Percentiles rank a stretch among this genome's conserved stretches.
Evolutionary conservation across 2,797 vertebrate species (phyloP).

Genomic region (Chiloscyllium punctatum): DNA sequence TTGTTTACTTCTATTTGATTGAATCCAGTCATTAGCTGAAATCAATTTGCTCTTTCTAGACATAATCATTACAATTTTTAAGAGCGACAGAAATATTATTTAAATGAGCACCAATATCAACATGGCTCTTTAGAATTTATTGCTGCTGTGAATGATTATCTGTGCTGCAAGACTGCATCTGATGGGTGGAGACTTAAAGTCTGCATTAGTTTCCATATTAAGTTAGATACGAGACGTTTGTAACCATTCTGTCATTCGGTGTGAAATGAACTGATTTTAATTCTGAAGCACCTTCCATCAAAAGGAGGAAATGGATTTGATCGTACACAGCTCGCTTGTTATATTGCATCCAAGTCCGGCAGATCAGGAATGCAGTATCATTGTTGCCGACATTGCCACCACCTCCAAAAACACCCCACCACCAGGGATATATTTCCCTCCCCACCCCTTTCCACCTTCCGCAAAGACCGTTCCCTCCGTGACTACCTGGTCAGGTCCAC

Average conservation of each 20-base stretch:
- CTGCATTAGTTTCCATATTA: neutral
- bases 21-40: neutral
- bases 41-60: neutral
- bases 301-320: neutral
- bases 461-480: too few species aligned
- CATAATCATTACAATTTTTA: neutral
- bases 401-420: too few species aligned
- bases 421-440: too few species aligned
- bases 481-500: too few species aligned
- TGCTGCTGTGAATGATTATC: neutral
- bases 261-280: neutral
- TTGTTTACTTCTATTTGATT: neutral
- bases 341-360: neutral
- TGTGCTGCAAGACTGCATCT: neutral
- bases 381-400: too few species aligned
- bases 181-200: neutral
- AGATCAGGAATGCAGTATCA: neutral
- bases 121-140: neutral
- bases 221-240: neutral
- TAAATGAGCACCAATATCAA: neutral
- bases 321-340: neutral
- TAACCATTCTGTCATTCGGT: neutral
- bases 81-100: neutral
- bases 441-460: too few species aligned
- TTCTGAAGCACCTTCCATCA: slow-evolving; percentile 3